Evolutionary conservation across 2,797 vertebrate genomes (phyloP).

Genomic region (Amblyraja radiata): DNA sequence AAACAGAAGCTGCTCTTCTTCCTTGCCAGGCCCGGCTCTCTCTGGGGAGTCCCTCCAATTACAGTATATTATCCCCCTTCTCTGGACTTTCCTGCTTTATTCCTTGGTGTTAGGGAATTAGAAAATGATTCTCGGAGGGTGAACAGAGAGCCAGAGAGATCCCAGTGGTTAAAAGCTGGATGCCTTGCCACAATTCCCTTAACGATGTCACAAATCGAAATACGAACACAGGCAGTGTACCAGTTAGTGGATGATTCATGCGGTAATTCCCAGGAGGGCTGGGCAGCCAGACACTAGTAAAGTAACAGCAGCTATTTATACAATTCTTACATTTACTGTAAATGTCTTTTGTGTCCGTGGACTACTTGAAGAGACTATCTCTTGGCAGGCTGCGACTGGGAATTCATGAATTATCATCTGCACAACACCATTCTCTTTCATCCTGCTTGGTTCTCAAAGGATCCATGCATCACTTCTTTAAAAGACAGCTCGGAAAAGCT

Average conservation of each 20-base stretch:
- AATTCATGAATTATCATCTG: conserved; percentile 2
- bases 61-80: neutral
- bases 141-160: neutral
- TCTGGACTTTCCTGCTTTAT: neutral
- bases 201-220: conserved; percentile 19
- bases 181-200: conserved; percentile 18
- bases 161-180: conserved; percentile 25
- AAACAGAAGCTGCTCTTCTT: conserved; percentile 21
- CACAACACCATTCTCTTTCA: conserved; percentile 16
- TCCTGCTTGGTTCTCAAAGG: neutral
- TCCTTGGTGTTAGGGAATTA: neutral
- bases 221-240: neutral
- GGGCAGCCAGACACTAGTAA: neutral
- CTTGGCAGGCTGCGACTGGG: neutral
- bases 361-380: conserved; percentile 8
- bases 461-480: neutral
- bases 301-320: conserved; percentile 1
- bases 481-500: neutral
- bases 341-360: neutral
- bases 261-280: neutral
- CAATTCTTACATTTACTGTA: neutral
- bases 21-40: neutral
- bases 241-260: conserved; percentile 27
- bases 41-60: neutral
- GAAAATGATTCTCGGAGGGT: conserved; percentile 21